phyloP scores from a whole-genome alignment of 2,113 vertebrate genomes.

The Rhinoptilus africanus region DNA sequence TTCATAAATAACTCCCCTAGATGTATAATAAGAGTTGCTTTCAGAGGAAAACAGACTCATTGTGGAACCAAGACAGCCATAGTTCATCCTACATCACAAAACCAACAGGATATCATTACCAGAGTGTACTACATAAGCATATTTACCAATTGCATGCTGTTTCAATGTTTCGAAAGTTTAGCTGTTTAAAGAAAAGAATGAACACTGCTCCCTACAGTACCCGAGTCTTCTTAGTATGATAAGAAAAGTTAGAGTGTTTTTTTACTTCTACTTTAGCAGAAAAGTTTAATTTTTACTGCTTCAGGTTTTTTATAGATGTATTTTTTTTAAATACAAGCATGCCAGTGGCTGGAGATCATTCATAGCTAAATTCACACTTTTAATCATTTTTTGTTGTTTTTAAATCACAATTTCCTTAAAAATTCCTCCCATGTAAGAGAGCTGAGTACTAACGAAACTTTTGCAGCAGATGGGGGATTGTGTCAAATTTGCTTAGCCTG shows the following conservation, averaged over 20 bases:
- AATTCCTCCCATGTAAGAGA: not conserved
- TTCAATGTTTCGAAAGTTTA: not conserved
- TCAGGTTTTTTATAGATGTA: not conserved
- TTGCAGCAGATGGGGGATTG: rapidly evolving
- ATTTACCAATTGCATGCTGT: not conserved
- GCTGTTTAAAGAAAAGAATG: not conserved
- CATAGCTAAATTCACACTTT: not conserved
- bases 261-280: not conserved
- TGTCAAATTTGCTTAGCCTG: not conserved
- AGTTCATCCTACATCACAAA: not conserved
- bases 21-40: not conserved
- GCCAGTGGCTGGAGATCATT: not conserved
- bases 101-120: not conserved
- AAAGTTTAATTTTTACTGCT: not conserved
- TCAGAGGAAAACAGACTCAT: not conserved
- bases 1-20: not conserved
- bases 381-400: not conserved
- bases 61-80: not conserved
- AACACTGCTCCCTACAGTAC: not conserved
- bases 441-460: not conserved
- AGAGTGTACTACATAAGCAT: not conserved
- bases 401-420: not conserved
- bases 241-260: not conserved
- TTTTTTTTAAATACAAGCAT: not conserved
- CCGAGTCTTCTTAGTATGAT: not conserved